Evolutionary conservation across 2,113 vertebrate species (phyloP).

Genomic region (Psephotus haematonotus): DNA sequence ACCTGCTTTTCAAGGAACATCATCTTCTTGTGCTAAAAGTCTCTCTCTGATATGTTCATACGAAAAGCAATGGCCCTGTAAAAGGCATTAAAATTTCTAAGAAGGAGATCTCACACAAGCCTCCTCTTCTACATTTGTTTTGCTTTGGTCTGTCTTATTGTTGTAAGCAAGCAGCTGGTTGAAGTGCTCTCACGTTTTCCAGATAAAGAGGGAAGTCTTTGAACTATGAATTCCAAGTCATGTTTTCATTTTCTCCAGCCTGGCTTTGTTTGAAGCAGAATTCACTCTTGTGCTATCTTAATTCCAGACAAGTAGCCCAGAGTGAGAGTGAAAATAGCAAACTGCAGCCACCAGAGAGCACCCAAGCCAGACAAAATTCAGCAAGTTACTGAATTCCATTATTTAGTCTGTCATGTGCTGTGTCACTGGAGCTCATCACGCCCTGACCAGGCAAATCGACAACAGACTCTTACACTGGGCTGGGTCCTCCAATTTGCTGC

Average conservation of each 20-base stretch:
- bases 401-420: background rate
- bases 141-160: background rate
- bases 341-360: slow-evolving; percentile 63
- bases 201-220: background rate
- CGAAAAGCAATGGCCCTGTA: background rate
- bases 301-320: background rate
- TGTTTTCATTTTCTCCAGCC: background rate
- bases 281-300: background rate
- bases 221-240: background rate
- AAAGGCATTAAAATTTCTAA: background rate
- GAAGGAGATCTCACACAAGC: background rate
- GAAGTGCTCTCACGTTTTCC: background rate
- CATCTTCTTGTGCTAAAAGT: background rate
- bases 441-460: background rate
- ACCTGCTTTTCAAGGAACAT: background rate
- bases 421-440: background rate
- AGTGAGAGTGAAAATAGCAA: background rate
- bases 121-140: background rate
- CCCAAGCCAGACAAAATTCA: slow-evolving; percentile 32
- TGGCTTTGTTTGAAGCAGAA: background rate
- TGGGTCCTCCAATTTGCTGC: background rate
- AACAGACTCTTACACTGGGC: background rate
- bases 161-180: background rate
- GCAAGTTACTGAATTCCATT: background rate
- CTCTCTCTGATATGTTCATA: background rate